A percentile compares a stretch with the other conserved stretches of the same genome.
Evolutionary conservation across 2,797 vertebrate genomes (phyloP).

Genomic region (Podarcis lilfordi): DNA sequence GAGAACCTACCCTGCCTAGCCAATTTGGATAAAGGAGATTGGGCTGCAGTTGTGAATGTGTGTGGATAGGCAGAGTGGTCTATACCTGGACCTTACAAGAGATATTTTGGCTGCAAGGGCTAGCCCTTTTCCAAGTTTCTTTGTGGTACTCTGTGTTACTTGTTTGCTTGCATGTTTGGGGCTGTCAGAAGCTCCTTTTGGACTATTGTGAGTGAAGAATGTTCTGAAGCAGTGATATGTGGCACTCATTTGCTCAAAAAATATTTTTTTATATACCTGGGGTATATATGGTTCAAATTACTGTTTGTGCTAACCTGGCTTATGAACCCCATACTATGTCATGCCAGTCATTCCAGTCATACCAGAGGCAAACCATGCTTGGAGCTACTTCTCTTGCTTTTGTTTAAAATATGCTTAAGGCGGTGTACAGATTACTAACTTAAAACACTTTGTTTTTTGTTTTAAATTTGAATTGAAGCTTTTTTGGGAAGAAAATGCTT

Average conservation of each 20-base stretch:
- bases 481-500: no score
- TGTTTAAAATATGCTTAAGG: no score
- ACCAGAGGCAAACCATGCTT: not conserved
- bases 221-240: not conserved
- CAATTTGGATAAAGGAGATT: not conserved
- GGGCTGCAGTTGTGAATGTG: not conserved
- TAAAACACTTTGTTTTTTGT: no score
- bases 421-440: no score
- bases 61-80: not conserved
- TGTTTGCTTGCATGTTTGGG: not conserved
- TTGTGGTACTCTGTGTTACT: not conserved
- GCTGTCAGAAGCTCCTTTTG: not conserved
- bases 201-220: not conserved
- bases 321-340: not conserved
- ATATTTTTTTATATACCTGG: not conserved
- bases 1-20: not conserved
- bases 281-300: not conserved
- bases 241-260: not conserved
- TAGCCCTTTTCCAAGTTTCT: not conserved
- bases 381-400: no score
- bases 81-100: no score
- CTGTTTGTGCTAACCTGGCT: not conserved
- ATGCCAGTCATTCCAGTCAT: not conserved
- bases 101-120: not conserved
- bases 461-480: no score